Base-by-base conservation (phyloP, 2,797 vertebrate species). In the Fratercula arctica region DNA sequence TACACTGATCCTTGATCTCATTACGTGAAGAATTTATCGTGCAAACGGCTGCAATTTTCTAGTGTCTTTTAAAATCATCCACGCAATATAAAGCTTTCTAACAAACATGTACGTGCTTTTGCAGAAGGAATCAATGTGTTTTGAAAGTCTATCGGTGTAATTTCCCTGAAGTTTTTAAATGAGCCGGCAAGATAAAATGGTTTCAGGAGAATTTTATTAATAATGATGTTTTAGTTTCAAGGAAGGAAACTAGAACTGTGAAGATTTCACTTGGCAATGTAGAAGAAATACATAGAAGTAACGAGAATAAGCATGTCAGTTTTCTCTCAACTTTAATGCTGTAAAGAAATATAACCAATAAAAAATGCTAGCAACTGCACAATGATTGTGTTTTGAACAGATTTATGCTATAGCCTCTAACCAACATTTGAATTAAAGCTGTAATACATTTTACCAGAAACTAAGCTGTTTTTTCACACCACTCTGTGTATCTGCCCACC, bases 101-200 rank as follows among this genome's bases (percentile, higher is more conserved):
- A 20, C 54, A 87, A 66, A 75, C 10, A 92, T 67, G 24, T 77
- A 35, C 11, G 6, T 89, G 33, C 31, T 61, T 81, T 84, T 87
- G 23, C 37, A 74, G 64, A 43, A 91, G 39, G 23, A 85, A 54
- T 83, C 79, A 53, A n/a, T 75, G 45, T 83, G 48, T 89, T 91
- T 80, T 74, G 68, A 60, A 89, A 89, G 35, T n/a, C 50, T 69
- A 8, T 75, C 0, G 0, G 35, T 70, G 20, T 72, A 78, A 87
- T 88, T 95, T 89, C 28, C 67, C 64, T 45, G 29, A 80, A 79
- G 29, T 76, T 85, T 89, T 91, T 35, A 90, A 93, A 87, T 41
- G 28, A 92, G n/a, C 9, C 39, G 39, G 61, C 31, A 37, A 85
- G 56, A 51, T 53, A 43, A 94, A 91, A 77, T 73, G 23, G 11